Base-by-base conservation (phyloP, 2,113 vertebrate genomes). In the Hemicordylus capensis region DNA sequence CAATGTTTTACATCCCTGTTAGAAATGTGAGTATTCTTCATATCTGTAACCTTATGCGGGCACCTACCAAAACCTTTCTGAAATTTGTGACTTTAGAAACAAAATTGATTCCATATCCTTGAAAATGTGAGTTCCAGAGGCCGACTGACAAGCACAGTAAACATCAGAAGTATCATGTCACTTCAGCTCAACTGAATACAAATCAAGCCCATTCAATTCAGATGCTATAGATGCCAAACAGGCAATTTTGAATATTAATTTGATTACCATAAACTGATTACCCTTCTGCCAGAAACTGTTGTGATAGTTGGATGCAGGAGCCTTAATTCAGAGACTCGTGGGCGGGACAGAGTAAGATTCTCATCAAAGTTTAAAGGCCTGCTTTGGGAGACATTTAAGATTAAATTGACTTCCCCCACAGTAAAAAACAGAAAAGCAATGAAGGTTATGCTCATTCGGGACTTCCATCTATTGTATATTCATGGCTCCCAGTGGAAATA, bases 61-160 rank as follows among this genome's bases (percentile, higher is more conserved):
- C 20, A 28, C 61, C 28, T 48, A 42, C 26, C 34, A n/a, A 59
- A 73, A 37, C 15, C 66, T n/a, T 4, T 58, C 81, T 39, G 14
- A 51, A 80, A 24, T 46, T 86, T 90, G 93, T 87, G 69, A 26
- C 34, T 77, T 89, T 48, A 75, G 90, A 83, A 39, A 76, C 9
- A 85, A 91, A 90, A 94, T 94, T 92, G 88, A 89, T 89, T 86
- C 26, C 5, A 7, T 91, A 34, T 81, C 87, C 64, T 46, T 90
- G 85, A 89, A 87, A 92, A 76, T 67, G 64, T 61, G 48, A 91
- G 84, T 90, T 84, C 64, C 74, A 88, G 3, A 0, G 75, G 79
- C 66, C 89, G 87, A 91, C 46, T 88, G 89, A 61, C 88, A 91
- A 85, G 56, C 87, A 76, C 70, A 84, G 84, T 73, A 83, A 77